phyloP scores from a whole-genome alignment of 2,113 vertebrate genomes.

The Rhadina sibilatrix region DNA sequence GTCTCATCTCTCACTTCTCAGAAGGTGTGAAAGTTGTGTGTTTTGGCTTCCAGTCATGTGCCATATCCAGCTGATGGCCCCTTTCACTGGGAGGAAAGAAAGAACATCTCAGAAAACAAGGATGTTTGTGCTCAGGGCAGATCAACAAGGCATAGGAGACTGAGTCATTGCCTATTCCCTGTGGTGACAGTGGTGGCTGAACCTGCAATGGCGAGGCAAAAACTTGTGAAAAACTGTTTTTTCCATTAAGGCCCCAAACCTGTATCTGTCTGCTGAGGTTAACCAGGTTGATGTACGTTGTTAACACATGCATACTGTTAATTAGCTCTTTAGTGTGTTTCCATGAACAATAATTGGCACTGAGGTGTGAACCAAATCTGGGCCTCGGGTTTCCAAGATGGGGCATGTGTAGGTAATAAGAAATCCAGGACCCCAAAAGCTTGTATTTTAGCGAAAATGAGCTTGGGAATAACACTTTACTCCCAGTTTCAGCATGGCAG shows the following conservation, averaged over 20 bases:
- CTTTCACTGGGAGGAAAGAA: not conserved
- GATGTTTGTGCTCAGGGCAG: not conserved
- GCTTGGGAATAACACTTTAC: not conserved
- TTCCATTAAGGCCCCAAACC: not conserved
- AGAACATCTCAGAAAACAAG: not conserved
- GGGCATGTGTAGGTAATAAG: rapidly evolving
- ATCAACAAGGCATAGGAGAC: not conserved
- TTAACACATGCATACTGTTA: not conserved
- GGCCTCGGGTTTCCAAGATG: not conserved
- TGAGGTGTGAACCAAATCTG: not conserved
- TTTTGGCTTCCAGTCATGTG: not conserved
- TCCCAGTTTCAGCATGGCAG: not conserved
- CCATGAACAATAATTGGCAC: not conserved
- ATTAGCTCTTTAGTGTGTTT: not conserved
- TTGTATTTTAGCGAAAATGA: not conserved
- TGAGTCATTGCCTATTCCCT: not conserved
- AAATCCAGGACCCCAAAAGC: not conserved
- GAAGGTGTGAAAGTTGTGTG: not conserved
- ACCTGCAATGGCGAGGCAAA: not conserved
- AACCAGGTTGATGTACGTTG: not conserved
- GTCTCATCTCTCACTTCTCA: not conserved
- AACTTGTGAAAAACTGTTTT: not conserved
- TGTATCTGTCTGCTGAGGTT: not conserved
- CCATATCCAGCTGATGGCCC: not conserved
- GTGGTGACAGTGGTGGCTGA: not conserved